Conservation (phyloP, 2,888 invertebrate genomes). For the Caenorhabditis afra region DNA sequence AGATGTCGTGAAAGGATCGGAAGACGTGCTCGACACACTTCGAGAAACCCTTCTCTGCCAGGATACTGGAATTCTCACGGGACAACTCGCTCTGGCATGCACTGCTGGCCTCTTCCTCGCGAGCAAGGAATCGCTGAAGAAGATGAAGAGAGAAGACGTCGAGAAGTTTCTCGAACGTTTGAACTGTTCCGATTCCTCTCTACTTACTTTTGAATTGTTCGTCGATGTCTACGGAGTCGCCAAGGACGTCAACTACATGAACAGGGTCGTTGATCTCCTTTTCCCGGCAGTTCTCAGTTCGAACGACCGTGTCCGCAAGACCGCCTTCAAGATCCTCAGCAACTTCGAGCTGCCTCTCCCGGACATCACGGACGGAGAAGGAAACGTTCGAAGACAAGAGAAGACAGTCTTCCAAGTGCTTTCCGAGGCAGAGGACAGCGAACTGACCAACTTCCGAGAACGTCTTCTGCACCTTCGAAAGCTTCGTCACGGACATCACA, state of each 20-base stretch:
- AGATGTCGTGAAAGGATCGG: conserved; percentile 51
- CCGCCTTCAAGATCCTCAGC: conserved; percentile 65
- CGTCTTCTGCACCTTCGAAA: conserved; percentile 84
- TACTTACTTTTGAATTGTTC: conserved; percentile 53
- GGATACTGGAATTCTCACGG: conserved; percentile 8
- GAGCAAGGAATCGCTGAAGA: conserved; percentile 27
- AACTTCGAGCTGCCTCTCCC: conserved; percentile 59
- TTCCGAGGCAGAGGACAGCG: conserved; percentile 85
- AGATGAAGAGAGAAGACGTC: conserved; percentile 30
- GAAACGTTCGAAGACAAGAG: conserved; percentile 35
- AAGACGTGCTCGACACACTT: conserved; percentile 35
- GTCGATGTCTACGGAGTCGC: conserved; percentile 45
- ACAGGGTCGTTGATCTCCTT: conserved; percentile 46
- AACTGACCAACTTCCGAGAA: conserved; percentile 88
- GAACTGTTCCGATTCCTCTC: conserved; percentile 55
- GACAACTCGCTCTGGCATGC: conserved; percentile 37
- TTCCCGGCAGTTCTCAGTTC: conserved; percentile 56
- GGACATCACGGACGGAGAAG: conserved; percentile 48
- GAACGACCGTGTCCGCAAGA: conserved; percentile 50
- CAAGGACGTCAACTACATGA: conserved; percentile 45
- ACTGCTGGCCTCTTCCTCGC: conserved; percentile 45
- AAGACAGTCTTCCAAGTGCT: conserved; percentile 63
- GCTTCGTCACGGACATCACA: conserved; percentile 59
- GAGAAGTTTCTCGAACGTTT: conserved; percentile 32
- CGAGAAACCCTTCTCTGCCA: conserved; percentile 9